Conservation (phyloP, 1,140 invertebrate species). For the Melanaphis sacchari region DNA sequence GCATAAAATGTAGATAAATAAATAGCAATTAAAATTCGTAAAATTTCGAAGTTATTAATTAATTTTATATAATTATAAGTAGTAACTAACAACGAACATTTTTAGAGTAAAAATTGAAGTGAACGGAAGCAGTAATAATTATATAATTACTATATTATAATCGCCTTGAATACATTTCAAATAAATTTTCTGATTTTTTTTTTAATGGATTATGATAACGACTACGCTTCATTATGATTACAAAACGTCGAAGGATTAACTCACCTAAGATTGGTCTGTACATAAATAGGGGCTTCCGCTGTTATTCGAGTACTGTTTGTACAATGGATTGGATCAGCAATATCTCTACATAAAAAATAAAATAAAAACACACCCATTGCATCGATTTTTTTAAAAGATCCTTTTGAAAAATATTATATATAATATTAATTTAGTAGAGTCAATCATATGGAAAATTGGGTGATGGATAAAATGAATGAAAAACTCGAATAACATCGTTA, state of each 20-base stretch:
- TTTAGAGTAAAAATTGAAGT: background rate
- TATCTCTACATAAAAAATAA: background rate
- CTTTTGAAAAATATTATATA: background rate
- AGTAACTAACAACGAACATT: background rate
- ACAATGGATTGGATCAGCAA: constrained; percentile 32
- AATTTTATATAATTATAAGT: background rate
- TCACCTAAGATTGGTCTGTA: constrained; percentile 5
- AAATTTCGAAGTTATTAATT: background rate
- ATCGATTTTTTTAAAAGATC: background rate
- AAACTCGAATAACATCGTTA: background rate
- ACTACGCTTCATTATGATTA: background rate
- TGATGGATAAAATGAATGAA: background rate
- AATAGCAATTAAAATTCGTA: background rate
- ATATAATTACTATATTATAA: background rate
- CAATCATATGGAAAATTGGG: constrained; percentile 6
- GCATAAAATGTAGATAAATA: background rate
- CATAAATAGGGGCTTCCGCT: background rate
- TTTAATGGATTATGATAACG: background rate
- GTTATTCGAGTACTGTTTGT: constrained; percentile 26
- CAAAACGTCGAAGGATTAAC: constrained; percentile 4
- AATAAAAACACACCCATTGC: background rate
- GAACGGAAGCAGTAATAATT: background rate
- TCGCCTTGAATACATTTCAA: background rate
- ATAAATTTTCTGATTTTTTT: background rate
- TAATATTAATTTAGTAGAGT: constrained; percentile 9